Conservation (phyloP, 2,113 vertebrate genomes). For the Sialia sialis region DNA sequence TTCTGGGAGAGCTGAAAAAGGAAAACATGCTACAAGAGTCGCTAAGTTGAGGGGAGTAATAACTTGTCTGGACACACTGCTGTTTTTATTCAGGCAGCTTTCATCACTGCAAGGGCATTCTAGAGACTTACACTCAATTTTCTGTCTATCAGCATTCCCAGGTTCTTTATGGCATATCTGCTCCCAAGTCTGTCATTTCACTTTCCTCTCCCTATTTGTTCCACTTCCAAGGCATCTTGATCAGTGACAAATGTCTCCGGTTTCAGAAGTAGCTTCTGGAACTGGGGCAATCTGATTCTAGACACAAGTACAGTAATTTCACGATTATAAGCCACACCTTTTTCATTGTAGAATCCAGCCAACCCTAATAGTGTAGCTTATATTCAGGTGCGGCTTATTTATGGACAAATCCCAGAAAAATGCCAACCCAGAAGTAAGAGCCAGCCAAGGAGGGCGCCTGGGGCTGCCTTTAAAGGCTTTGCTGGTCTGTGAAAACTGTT, state of each 20-base stretch:
- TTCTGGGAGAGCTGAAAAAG: neutral
- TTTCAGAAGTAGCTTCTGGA: neutral
- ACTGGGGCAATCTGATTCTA: neutral
- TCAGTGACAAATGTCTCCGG: neutral
- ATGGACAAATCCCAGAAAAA: too few species aligned
- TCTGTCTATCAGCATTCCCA: neutral
- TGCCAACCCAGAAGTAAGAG: too few species aligned
- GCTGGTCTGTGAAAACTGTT: too few species aligned
- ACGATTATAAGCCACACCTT: too few species aligned
- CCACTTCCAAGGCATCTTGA: neutral
- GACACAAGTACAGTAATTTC: too few species aligned
- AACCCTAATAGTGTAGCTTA: too few species aligned
- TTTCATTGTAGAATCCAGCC: too few species aligned
- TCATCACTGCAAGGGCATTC: neutral
- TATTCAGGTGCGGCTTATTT: too few species aligned
- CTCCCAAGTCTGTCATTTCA: neutral
- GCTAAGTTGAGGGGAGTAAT: rapidly evolving
- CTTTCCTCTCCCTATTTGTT: neutral
- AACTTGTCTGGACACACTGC: neutral
- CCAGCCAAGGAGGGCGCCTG: too few species aligned
- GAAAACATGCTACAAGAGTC: neutral
- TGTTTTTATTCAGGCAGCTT: neutral
- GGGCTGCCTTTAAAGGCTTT: too few species aligned
- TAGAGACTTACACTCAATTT: neutral
- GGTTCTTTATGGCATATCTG: neutral